Evolutionary conservation across 2,888 invertebrate species (phyloP), one percentile per base, ranked within the genome.

Genomic region (Maniola hyperantus): DNA sequence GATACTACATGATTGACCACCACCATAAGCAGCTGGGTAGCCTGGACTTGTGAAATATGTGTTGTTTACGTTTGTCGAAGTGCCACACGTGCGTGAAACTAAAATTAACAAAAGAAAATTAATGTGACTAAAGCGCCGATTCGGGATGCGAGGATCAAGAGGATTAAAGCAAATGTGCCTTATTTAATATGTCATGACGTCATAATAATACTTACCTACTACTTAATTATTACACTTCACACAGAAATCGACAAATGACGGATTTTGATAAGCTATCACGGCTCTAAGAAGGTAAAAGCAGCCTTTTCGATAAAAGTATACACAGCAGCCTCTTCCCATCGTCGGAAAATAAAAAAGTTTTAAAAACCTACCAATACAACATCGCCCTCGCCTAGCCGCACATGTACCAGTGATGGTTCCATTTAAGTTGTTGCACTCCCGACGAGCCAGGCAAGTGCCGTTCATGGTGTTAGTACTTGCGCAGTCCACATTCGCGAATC

Each of bases 11-110:
- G 94, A 92, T 36, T 93, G 93, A 0, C 95, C 96, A 0, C 95
- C 96, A 0, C 93, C 85, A 78, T 94, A 95, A 0, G 95, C 93
- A 0, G 93, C 92, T 0, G 97, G 97, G 85, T 95, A 97, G 2
- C 94, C 94, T 0, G 95, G 95, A 80, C 96, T 97, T 11, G 94
- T 94, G 83, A 97, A 97, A 81, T 97, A 97, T 0, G 97, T 97
- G 77, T 97, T 97, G 82, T 97, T 97, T 60, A 95, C 93, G 59
- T 93, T 93, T 0, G 96, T 95, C 0, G 94, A 93, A 0, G 92
- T 85, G 2, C 97, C 96, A 75, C 97, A 97, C 0, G 95, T 91
- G 75, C 94, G 93, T 75, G 95, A 94, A 79, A 96, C 97, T 97
- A 39, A 34, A 42, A 48, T 48, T 2, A 8, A 48, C 15, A 48